Base-by-base conservation (phyloP, 2,797 vertebrate genomes). In the Pitangus sulphuratus region DNA sequence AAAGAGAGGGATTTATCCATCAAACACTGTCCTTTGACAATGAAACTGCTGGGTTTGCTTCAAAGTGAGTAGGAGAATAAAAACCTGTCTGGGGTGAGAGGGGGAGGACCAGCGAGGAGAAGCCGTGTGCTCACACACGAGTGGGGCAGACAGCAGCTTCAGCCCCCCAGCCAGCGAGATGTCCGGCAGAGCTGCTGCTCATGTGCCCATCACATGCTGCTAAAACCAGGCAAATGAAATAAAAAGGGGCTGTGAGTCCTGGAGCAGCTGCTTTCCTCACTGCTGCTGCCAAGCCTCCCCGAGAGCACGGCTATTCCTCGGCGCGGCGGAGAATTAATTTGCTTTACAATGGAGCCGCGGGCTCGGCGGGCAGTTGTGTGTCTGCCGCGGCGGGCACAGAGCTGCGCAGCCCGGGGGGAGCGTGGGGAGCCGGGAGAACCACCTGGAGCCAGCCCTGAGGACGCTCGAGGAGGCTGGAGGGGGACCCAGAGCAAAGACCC, bases 231-330 rank as follows among this genome's bases (percentile, higher is more conserved):
- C 57, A 44, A 39, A 87, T 0, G 40, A 18, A 83, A 77, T 51
- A 4, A 62, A 76, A 94, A 75, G 45, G 31, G 76, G 33, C 71
- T 64, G 68, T 26, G 93, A 85, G 87, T 1, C 56, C 28, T 15
- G 71, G 78, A 95, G 94, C 95, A 96, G 95, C 95, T 95, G 96
- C 95, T 93, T 60, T 31, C 25, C 91, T 60, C 45, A 1, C 37
- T 11, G 72, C 82, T 0, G 4, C 87, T 93, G 95, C 95, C 96
- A 97, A 93, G 39, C 15, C 81, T 82, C 26, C 57, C 72, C 2
- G 0, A 58, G 69, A 90, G 62, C 62, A 1, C 1, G 11, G 74
- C 84, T 65, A 47, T 44, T 72, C 42, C 94, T 33, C 3, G 1
- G 62, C 0, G 4, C 25, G 17, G 64, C 6, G 35, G 8, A 82